Base-by-base conservation (phyloP, 1,140 invertebrate species). In the Plodia interpunctella region DNA sequence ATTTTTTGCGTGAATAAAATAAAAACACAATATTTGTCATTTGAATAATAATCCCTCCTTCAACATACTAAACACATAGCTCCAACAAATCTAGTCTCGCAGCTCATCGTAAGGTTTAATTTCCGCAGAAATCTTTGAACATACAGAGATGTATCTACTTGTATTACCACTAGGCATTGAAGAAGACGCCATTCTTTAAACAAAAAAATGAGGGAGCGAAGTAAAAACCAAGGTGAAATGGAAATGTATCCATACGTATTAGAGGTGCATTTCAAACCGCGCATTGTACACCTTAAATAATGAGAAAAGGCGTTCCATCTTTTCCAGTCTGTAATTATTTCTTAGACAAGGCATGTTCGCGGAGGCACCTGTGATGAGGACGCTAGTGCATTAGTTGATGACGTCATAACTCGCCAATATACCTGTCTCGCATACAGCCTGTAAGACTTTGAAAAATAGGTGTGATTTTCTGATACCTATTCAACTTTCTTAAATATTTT, bases 331-430 rank as follows among this genome's bases (percentile, higher is more conserved):
- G 72, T 77, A 79, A 76, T 79, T 75, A 79, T 70, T 77, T 71
- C 63, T 66, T 32, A 32, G 60, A 63, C 30, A n/a, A 49, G 59
- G 18, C 55, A 32, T 63, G 30, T 32, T 20, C 53, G 28, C 51
- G 49, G 60, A 57, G 52, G 62, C 72, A 81, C 78, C 74, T 76
- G 69, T 70, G 76, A 75, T 74, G 73, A 76, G 70, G 72, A 73
- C 71, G 75, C 58, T 76, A 78, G 76, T 82, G 79, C 79, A 80
- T 82, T 82, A 82, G 76, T 76, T 80, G 79, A 82, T 82, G 79
- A 77, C 72, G 70, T 78, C 79, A 76, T 66, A 63, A 57, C 30
- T 62, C 63, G 30, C 30, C 10, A 4, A 32, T 32, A 9, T 9
- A 8, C 11, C 1, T 32, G 10, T 32, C 1, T 32, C 1, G 30